These are phyloP conservation scores for Diprion similis DNA, from an alignment of 1,140 invertebrate genomes.

Conservation along the genomic window DNA sequence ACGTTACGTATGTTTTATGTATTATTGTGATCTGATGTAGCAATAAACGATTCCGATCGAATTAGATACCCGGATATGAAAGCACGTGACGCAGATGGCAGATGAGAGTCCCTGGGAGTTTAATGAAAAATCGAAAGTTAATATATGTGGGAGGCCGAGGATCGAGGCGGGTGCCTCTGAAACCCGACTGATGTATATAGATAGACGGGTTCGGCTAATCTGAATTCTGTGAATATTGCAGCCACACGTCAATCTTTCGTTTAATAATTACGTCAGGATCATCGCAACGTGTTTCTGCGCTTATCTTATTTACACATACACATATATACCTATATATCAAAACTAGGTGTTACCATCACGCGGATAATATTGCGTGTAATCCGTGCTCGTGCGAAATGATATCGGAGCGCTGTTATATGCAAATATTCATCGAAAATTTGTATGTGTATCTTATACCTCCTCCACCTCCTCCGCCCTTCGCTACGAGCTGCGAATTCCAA, in stretches of 20 bases:
- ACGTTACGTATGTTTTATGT: not conserved
- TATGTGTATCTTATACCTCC: not conserved
- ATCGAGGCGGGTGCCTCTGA: not conserved
- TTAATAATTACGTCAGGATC: slow-evolving; percentile 18
- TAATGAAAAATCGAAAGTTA: slow-evolving; percentile 34
- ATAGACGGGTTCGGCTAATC: slow-evolving; percentile 28
- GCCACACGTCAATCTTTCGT: slow-evolving; percentile 29
- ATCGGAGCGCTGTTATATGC: not conserved
- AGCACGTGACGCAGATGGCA: not conserved
- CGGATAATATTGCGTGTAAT: not conserved
- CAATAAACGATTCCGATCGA: not conserved
- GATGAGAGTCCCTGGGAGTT: slow-evolving; percentile 26
- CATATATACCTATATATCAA: too few relatives aligned
- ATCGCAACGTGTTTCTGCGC: not conserved
- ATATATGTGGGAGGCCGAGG: slow-evolving; percentile 24
- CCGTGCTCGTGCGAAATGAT: not conserved
- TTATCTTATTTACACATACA: slow-evolving; percentile 8
- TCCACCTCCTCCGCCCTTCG: not conserved
- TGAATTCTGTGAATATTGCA: slow-evolving; percentile 28
- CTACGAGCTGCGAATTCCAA: not conserved
- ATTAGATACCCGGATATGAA: not conserved
- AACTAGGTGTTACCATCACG: too few relatives aligned
- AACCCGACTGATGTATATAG: not conserved
- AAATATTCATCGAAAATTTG: not conserved
- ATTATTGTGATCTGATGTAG: not conserved